Conservation (phyloP, 2,797 vertebrate genomes). For the Epinephelus malabaricus region DNA sequence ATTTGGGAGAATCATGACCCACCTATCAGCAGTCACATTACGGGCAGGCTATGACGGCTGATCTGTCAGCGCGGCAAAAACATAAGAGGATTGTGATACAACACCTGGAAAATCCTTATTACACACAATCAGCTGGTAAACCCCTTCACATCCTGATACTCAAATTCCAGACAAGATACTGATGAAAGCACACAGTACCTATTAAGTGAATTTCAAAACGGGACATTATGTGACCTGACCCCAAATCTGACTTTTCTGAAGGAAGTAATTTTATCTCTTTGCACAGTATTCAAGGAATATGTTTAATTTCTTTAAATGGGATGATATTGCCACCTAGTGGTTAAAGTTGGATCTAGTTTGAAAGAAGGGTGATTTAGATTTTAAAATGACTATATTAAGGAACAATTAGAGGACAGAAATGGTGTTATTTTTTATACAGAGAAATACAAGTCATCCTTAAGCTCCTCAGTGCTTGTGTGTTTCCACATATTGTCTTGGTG, state of each 20-base stretch:
- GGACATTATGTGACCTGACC: neutral
- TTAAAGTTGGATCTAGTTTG: neutral
- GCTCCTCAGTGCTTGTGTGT: too few relatives aligned
- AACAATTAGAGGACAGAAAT: neutral
- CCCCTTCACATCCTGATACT: conserved; percentile 3
- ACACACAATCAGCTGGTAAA: conserved; percentile 11
- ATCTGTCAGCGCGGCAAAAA: conserved; percentile 5
- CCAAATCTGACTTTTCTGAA: neutral
- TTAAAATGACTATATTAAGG: too few relatives aligned
- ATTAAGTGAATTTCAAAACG: neutral
- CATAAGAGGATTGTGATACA: conserved; percentile 12
- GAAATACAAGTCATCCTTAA: too few relatives aligned
- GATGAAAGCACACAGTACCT: neutral
- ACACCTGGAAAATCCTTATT: conserved; percentile 12
- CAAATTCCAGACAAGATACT: neutral
- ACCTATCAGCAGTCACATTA: conserved; percentile 21
- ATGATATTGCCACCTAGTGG: conserved; percentile 62
- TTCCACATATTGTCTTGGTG: too few relatives aligned
- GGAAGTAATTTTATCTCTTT: neutral
- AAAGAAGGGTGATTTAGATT: neutral
- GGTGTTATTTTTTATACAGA: too few relatives aligned
- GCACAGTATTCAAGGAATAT: neutral
- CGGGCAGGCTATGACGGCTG: neutral
- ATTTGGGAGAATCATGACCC: conserved; percentile 1
- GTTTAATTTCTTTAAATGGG: conserved; percentile 7